Evolutionary conservation across 2,797 vertebrate genomes (phyloP), one percentile per base, ranked within the genome.

Genomic region (Hirundo rustica): DNA sequence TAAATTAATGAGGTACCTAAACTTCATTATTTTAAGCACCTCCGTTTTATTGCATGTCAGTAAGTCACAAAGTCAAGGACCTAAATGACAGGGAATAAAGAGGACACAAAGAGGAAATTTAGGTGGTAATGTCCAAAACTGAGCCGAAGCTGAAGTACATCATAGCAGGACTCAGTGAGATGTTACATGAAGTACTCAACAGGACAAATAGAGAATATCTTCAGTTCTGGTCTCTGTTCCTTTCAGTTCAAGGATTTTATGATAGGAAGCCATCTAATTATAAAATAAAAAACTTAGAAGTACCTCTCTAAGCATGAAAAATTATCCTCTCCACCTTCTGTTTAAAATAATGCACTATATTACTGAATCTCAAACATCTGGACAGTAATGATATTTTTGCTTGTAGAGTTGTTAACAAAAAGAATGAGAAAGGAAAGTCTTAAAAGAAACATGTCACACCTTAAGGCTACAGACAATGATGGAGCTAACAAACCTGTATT

Each of bases 401-500:
- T 38, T 53, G 25, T 10, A 76, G 27, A 2, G 3, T 22, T 85
- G 53, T 30, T 65, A 71, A 53, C 26, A 55, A 89, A 58, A 84
- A 27, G 13, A 81, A 23, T 29, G 18, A 83, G 81, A 61, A 71
- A 65, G 11, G 65, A 81, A 72, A 75, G 15, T 65, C 34, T 54
- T 70, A 62, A 58, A 68, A 89, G 30, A 86, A 67, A 57, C 19
- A 38, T 0, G 3, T 25, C 22, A 70, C 48, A 74, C 11, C 38
- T 66, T 48, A 85, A 65, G 22, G 44, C n/a, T 80, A 72, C 5
- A 54, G 67, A 77, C n/a, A 93, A 45, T 5, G 11, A 48, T 14
- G 64, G 45, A n/a, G 22, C 34, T 74, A 93, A 53, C 42, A 87
- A 95, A 95, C 90, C 47, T 87, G 78, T 60, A 92, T 9, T 55